phyloP scores from a whole-genome alignment of 1,140 invertebrate species.

The Caenorhabditis latens region DNA sequence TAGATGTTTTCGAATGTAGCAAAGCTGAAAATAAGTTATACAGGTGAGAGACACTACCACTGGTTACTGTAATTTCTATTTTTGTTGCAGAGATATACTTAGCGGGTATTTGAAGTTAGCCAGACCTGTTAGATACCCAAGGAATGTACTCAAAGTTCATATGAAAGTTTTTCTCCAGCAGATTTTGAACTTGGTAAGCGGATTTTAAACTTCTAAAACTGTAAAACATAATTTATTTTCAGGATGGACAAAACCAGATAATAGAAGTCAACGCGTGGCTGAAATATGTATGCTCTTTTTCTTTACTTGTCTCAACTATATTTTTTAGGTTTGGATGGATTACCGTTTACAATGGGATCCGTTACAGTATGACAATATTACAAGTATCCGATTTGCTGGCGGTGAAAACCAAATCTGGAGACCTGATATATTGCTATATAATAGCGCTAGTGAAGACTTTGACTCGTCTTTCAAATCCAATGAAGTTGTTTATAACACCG shows the following conservation, averaged over 20 bases:
- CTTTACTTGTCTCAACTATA: neutral
- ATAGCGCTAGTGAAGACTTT: conserved; percentile 98
- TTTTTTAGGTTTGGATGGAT: conserved; percentile 67
- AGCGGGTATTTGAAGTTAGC: conserved; percentile 65
- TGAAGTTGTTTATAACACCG: conserved; percentile 94
- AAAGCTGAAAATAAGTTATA: conserved; percentile 66
- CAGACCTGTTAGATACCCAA: conserved; percentile 64
- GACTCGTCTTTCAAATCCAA: conserved; percentile 97
- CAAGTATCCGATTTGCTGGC: conserved; percentile 65
- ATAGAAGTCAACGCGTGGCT: conserved; percentile 72
- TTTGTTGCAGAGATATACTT: conserved; percentile 64
- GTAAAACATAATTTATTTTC: neutral
- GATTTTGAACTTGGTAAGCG: conserved; percentile 65
- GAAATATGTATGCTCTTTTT: conserved; percentile 65
- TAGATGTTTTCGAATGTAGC: conserved; percentile 25
- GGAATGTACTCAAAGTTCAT: conserved; percentile 59
- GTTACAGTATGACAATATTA: conserved; percentile 66
- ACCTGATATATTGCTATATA: conserved; percentile 98
- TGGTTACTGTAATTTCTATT: neutral
- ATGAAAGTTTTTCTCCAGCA: conserved; percentile 70
- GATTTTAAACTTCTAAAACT: neutral
- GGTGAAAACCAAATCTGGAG: conserved; percentile 89
- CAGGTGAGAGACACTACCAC: neutral
- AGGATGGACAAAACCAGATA: conserved; percentile 71
- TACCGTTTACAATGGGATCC: conserved; percentile 69